Percentiles rank a stretch among this genome's conserved stretches.
These are phyloP conservation scores for Andinoacara biseriatus DNA, from an alignment of 2,113 vertebrate species.

Conservation along the genomic window DNA sequence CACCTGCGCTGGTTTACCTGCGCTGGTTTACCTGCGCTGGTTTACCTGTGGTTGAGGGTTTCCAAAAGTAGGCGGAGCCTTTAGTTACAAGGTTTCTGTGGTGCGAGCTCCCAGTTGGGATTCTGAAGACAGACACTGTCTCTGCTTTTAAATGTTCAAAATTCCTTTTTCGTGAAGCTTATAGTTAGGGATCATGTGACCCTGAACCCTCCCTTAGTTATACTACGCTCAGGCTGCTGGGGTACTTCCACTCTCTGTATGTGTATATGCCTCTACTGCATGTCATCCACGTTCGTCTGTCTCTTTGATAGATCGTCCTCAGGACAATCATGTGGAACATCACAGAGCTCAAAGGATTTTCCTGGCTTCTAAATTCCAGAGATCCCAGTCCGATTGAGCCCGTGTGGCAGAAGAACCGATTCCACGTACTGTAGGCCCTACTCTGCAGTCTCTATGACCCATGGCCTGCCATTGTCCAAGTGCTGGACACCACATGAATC, in stretches of 20 bases:
- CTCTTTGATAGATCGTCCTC: no score
- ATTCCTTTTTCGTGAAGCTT: not conserved
- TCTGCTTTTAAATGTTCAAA: not conserved
- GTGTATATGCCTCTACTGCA: no score
- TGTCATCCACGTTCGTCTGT: no score
- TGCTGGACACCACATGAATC: not conserved
- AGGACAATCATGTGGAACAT: not conserved
- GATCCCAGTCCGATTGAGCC: not conserved
- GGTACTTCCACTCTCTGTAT: no score
- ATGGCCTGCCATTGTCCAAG: no score
- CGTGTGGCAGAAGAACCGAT: not conserved
- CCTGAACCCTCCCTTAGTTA: no score
- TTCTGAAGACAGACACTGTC: not conserved
- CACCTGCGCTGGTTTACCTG: no score
- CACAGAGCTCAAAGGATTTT: not conserved
- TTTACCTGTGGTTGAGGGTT: not conserved
- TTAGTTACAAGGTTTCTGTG: fast-evolving
- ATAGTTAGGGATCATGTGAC: no score
- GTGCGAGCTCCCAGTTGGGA: not conserved
- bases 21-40: no score
- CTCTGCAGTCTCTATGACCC: not conserved
- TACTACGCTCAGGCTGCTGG: no score
- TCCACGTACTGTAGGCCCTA: not conserved
- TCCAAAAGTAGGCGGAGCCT: not conserved
- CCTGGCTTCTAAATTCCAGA: not conserved